Evolutionary conservation across 2,888 invertebrate species (phyloP).

Genomic region (Melikaiella ostensackeni): DNA sequence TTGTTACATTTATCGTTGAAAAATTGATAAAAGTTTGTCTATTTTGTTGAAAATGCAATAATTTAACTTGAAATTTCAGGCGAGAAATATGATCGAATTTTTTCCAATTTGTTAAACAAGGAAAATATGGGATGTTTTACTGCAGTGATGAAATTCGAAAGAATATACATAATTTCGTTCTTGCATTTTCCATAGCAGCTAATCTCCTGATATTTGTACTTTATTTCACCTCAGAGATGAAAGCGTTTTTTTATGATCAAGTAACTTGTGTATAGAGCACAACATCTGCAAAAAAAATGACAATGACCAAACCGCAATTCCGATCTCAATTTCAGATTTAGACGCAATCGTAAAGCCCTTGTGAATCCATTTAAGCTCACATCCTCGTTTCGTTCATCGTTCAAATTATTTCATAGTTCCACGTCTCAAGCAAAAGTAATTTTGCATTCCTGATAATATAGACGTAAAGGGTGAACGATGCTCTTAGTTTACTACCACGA

Average conservation of each 20-base stretch:
- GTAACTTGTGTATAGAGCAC: not conserved
- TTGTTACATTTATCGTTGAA: no score
- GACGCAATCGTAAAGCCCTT: not conserved
- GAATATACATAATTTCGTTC: not conserved
- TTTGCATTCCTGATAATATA: conserved; percentile 55
- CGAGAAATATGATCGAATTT: no score
- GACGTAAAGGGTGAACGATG: conserved; percentile 51
- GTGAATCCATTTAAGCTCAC: conserved; percentile 50
- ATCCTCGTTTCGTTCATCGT: conserved; percentile 37
- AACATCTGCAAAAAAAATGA: not conserved
- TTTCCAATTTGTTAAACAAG: no score
- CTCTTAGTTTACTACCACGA: conserved; percentile 66
- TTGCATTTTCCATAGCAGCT: not conserved
- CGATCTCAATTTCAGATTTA: not conserved
- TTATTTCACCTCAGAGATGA: not conserved
- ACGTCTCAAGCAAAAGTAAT: conserved; percentile 61
- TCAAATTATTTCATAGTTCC: conserved; percentile 58
- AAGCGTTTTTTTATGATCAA: not conserved
- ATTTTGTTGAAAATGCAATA: no score
- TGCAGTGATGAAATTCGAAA: not conserved
- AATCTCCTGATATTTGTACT: not conserved
- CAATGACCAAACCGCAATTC: not conserved
- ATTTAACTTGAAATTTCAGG: no score
- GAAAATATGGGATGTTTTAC: no score
- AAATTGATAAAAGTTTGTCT: no score